Evolutionary conservation across 2,113 vertebrate species (phyloP).

Genomic region (Ceyx melanurus): DNA sequence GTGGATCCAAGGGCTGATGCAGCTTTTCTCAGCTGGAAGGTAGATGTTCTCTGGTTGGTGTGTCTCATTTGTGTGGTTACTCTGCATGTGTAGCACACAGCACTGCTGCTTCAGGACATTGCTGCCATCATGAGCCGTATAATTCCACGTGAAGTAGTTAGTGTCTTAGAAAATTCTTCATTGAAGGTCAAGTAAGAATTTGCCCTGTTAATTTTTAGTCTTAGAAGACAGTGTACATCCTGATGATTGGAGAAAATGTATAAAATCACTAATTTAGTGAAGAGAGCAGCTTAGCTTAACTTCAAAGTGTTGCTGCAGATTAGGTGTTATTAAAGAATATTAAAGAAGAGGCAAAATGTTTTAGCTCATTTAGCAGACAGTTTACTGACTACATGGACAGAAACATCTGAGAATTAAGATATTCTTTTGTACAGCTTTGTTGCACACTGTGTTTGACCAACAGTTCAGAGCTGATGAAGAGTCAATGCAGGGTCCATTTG

Average conservation of each 20-base stretch:
- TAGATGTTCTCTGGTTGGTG: background rate
- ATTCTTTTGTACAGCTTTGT: background rate
- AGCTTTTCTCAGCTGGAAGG: background rate
- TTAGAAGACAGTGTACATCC: background rate
- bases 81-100: background rate
- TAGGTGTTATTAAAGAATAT: background rate
- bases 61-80: background rate
- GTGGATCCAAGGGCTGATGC: background rate
- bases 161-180: background rate
- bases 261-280: background rate
- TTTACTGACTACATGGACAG: background rate
- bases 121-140: background rate
- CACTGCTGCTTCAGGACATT: background rate
- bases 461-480: background rate
- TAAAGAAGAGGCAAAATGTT: background rate
- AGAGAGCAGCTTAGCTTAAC: background rate
- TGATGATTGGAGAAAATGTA: background rate
- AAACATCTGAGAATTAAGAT: background rate
- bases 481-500: background rate
- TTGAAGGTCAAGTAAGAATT: background rate
- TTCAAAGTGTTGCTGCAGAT: background rate
- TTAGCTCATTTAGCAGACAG: background rate
- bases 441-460: background rate
- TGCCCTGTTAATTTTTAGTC: background rate
- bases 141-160: background rate